Evolutionary conservation across 2,113 vertebrate species (phyloP), one percentile per base, ranked within the genome.

Genomic region (Mellivora capensis): DNA sequence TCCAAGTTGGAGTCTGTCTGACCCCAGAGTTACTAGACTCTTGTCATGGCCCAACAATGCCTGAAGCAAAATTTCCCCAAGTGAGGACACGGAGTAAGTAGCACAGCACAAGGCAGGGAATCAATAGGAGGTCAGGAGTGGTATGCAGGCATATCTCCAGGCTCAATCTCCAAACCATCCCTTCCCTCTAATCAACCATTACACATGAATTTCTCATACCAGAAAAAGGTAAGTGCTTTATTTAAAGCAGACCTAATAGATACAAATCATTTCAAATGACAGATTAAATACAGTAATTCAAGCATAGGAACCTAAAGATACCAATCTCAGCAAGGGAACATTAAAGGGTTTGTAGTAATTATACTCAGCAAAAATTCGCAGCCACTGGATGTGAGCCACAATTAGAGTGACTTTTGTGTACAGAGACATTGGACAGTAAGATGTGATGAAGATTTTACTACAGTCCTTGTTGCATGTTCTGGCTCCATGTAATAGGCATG

Each of bases 271-370:
- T 84, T 80, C 94, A 80, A 96, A 88, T 54, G 92, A 84, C 52
- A 93, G 57, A 76, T 93, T 87, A 97, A 95, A 96, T 71, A 96
- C 52, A 95, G 95, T 95, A 84, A 98, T 97, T 85, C 90, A 92
- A 47, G 69, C 93, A 87, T 0, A 90, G 57, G 71, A 21, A 85
- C 92, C 80, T 91, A 81, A 95, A 96, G 98, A 96, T 93, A 95
- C 17, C 62, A 69, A 93, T 94, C 96, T 87, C 7, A 23, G 6
- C 83, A 29, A 67, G 39, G 39, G 54, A 85, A 64, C 87, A 94
- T 97, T 61, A 97, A 97, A 97, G 90, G 90, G 85, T 17, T 96
- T 90, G 27, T 49, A 62, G 76, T 96, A 90, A 97, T 82, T 87
- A 98, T 1, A 93, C 37, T 62, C 21, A 27, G 49, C 91, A 90